Conservation (phyloP, 2,113 vertebrate genomes). For the Trematomus loennbergii region DNA sequence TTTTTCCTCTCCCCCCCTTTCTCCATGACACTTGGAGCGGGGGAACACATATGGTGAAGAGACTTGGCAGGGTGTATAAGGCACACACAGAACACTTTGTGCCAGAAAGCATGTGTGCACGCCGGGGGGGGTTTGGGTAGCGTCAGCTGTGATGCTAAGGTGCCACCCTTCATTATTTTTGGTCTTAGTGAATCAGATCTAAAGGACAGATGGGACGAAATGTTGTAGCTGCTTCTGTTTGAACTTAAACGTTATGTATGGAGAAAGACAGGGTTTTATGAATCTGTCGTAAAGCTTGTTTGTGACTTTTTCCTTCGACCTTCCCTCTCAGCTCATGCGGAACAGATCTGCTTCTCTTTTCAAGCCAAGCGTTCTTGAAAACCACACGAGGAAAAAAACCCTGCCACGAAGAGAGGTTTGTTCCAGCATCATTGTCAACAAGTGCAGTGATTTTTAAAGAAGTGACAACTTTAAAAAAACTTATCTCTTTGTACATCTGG, state of each 20-base stretch:
- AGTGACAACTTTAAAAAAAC: slow-evolving; percentile 53
- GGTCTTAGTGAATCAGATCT: slow-evolving; percentile 33
- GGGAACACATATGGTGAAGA: slow-evolving; percentile 73
- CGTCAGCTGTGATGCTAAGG: slow-evolving; percentile 49
- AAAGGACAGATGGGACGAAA: slow-evolving; percentile 47
- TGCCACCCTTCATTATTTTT: slow-evolving; percentile 50
- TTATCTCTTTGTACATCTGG: slow-evolving; percentile 67
- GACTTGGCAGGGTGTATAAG: slow-evolving; percentile 69
- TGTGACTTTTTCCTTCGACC: slow-evolving; percentile 30
- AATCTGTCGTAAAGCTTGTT: slow-evolving; percentile 45
- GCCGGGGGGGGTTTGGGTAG: slow-evolving; percentile 48
- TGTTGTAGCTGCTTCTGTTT: slow-evolving; percentile 49
- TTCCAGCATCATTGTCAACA: slow-evolving; percentile 66
- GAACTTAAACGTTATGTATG: slow-evolving; percentile 28
- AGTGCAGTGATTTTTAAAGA: slow-evolving; percentile 66
- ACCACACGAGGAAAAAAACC: slow-evolving; percentile 59
- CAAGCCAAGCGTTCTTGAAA: slow-evolving; percentile 13
- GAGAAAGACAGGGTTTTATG: slow-evolving; percentile 27
- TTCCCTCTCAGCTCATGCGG: slow-evolving; percentile 39
- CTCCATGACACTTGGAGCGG: slow-evolving; percentile 57
- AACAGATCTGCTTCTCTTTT: slow-evolving; percentile 13
- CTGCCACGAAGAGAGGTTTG: slow-evolving; percentile 73
- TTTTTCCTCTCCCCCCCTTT: slow-evolving; percentile 18
- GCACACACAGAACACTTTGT: slow-evolving; percentile 76
- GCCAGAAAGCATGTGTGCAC: slow-evolving; percentile 81